Conservation (phyloP, 2,888 invertebrate species). For the Calephelis perditalis region DNA sequence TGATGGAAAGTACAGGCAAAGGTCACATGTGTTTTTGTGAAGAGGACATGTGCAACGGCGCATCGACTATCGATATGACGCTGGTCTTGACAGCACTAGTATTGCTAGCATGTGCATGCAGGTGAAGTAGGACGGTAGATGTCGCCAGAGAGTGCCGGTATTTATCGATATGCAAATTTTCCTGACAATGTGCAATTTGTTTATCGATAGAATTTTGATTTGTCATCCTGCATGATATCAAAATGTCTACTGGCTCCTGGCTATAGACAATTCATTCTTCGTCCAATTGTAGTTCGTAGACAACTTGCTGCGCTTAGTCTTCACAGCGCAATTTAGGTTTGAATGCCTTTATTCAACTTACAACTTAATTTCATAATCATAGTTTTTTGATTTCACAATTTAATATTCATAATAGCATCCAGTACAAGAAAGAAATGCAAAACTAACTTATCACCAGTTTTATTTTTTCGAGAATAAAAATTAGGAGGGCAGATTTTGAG, state of each 20-base stretch:
- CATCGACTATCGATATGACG: conserved; percentile 43
- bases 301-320: conserved; percentile 55
- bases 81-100: conserved; percentile 48
- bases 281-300: conserved; percentile 69
- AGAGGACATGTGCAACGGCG: conserved; percentile 94
- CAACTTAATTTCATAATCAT: not conserved
- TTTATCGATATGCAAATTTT: conserved; percentile 12
- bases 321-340: conserved; percentile 41
- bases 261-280: conserved; percentile 64
- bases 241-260: conserved; percentile 39
- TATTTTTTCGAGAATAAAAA: no score
- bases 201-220: conserved; percentile 20
- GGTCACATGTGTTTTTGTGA: conserved; percentile 99
- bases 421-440: not conserved
- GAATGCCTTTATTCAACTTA: conserved; percentile 8
- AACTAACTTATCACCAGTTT: no score
- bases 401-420: not conserved
- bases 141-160: conserved; percentile 42
- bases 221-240: conserved; percentile 17
- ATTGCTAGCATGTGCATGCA: conserved; percentile 68
- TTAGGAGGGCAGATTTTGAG: no score
- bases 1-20: conserved; percentile 98
- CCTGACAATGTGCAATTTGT: conserved; percentile 8
- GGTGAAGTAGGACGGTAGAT: conserved; percentile 64
- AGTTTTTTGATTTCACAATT: conserved; percentile 1